Base-by-base conservation (phyloP, 2,113 vertebrate genomes). In the Serinus canaria region DNA sequence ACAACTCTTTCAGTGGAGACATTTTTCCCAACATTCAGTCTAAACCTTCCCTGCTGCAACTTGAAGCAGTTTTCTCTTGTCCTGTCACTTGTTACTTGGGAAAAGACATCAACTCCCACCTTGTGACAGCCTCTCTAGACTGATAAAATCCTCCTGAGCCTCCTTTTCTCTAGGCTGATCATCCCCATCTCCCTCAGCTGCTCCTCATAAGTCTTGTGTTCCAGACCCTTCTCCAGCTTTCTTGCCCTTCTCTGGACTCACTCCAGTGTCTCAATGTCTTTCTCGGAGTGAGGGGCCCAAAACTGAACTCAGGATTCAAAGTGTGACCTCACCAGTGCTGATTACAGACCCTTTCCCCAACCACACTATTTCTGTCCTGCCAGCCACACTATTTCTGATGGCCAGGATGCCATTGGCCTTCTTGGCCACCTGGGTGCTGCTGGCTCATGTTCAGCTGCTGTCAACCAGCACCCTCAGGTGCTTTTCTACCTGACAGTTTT, bases 241-340 rank as follows among this genome's bases (percentile, higher is more conserved):
- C 3, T 30, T 39, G 39, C 10, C 16, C 2, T 75, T 53, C n/a
- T 62, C 53, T 53, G 39, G 46, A n/a, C 12, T 43, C 12, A 15
- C 14, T 33, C 27, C 33, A 52, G 33, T 6, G 50, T 33, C 10
- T 37, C 59, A 44, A 21, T 20, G 10, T 44, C 33, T 58, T n/a
- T 33, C 43, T 59, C 59, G 27, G 5, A 52, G 15, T 24, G 33
- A 59, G 52, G 15, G 22, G 15, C 60, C 18, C 68, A n/a, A 28
- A 81, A 81, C 44, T 23, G 44, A 58, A 12, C 30, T 14, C 27
- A 50, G 27, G 33, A 66, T 37, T 81, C 35, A 27, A 52, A 13
- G 11, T 20, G 27, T 50, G 44, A 9, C 31, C 31, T 50, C 59
- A 44, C 21, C 27, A 37, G 27, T 10, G 50, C 10, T 0, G 0